phyloP scores from a whole-genome alignment of 2,797 vertebrate species.

The Tragelaphus eurycerus region DNA sequence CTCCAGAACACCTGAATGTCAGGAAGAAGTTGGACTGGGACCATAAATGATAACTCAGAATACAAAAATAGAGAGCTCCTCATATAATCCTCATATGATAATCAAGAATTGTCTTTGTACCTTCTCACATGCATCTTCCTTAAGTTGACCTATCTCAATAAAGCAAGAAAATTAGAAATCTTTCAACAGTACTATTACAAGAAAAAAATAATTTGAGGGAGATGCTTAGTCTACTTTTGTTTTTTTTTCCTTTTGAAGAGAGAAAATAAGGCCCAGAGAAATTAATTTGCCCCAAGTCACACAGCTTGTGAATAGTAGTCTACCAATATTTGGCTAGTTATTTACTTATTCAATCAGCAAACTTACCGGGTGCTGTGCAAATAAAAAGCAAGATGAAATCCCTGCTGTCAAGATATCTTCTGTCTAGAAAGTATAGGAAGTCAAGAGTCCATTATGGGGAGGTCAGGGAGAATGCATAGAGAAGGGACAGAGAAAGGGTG shows the following conservation, averaged over 20 bases:
- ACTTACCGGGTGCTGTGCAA: not conserved
- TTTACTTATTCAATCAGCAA: constrained; percentile 23
- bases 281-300: not conserved
- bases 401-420: not conserved
- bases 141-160: not conserved
- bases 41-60: not conserved
- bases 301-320: not conserved
- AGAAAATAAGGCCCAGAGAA: not conserved
- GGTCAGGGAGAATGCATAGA: not conserved
- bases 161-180: not conserved
- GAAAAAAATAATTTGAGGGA: not conserved
- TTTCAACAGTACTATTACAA: not conserved
- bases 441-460: not conserved
- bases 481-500: not conserved
- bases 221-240: not conserved
- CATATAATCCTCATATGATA: not conserved
- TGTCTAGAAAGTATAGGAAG: not conserved
- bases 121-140: not conserved
- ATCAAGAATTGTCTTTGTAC: not conserved
- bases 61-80: not conserved
- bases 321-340: not conserved
- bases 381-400: constrained; percentile 19
- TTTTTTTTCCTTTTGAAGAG: not conserved
- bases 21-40: not conserved
- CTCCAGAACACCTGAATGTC: not conserved